These are phyloP conservation scores for Leucoma salicis DNA, from an alignment of 2,888 invertebrate genomes.

Conservation along the genomic window DNA sequence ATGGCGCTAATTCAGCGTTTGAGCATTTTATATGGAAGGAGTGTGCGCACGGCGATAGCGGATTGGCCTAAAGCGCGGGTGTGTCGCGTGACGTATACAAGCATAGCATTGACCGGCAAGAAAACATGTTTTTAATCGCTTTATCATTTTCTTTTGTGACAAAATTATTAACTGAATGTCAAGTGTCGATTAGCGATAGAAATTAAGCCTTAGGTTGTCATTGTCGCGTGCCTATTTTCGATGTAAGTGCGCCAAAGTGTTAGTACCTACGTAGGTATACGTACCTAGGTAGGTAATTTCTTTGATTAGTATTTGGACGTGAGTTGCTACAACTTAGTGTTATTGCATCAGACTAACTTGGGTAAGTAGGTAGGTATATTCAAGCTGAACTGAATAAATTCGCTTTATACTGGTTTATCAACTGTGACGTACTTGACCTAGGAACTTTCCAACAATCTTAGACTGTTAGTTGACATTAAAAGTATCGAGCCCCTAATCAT, in stretches of 20 bases:
- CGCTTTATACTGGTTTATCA: not conserved
- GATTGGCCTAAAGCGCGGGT: conserved; percentile 73
- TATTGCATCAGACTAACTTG: conserved; percentile 25
- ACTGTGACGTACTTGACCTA: not conserved
- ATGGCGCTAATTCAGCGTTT: conserved; percentile 39
- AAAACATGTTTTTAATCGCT: conserved; percentile 26
- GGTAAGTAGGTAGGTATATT: too few relatives aligned
- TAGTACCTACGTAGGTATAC: too few relatives aligned
- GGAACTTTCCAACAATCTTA: not conserved
- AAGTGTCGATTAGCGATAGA: conserved; percentile 20
- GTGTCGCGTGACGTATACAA: conserved; percentile 54
- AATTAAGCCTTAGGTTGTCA: too few relatives aligned
- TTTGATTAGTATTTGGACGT: not conserved
- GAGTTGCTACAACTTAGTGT: conserved; percentile 21
- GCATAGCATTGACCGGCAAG: conserved; percentile 20
- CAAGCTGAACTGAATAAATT: conserved; percentile 7
- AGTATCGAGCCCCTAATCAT: too few relatives aligned
- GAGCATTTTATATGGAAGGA: conserved; percentile 60
- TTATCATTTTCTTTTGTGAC: conserved; percentile 40
- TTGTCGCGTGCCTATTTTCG: too few relatives aligned
- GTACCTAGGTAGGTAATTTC: too few relatives aligned
- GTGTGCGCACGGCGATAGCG: conserved; percentile 48
- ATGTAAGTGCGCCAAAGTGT: too few relatives aligned
- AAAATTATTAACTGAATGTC: conserved; percentile 12
- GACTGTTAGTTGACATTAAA: not conserved